These are phyloP conservation scores for Eulemur macaco DNA, from an alignment of 2,113 vertebrate genomes.

Conservation along the genomic window DNA sequence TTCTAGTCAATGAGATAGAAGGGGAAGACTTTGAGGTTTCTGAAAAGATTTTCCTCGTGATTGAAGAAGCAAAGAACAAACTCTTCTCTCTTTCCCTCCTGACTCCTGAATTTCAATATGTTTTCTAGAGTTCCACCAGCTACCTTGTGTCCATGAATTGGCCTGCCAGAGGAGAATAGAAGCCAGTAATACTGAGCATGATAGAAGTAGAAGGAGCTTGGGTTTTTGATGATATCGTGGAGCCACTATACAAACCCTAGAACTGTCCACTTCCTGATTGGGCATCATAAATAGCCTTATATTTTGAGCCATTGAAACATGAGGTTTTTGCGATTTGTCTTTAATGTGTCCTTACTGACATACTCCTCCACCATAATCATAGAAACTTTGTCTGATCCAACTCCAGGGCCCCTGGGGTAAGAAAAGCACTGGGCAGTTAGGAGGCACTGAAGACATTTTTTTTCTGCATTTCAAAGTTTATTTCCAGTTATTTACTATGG, in stretches of 20 bases:
- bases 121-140: constrained; percentile 4
- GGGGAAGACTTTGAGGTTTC: neutral
- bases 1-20: neutral
- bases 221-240: neutral
- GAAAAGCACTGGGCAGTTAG: neutral
- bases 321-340: neutral
- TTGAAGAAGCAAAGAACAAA: neutral
- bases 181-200: neutral
- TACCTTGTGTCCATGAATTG: neutral
- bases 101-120: neutral
- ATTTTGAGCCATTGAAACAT: neutral
- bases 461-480: constrained; percentile 1
- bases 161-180: neutral
- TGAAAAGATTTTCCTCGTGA: constrained; percentile 19
- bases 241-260: neutral
- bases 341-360: neutral
- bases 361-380: neutral
- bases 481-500: neutral
- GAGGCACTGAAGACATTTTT: neutral
- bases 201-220: neutral
- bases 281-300: neutral
- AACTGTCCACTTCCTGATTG: neutral
- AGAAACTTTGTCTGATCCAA: neutral
- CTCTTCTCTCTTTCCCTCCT: neutral
- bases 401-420: neutral